Evolutionary conservation across 2,797 vertebrate species (phyloP), one percentile per base, ranked within the genome.

Genomic region (Arremon aurantiirostris): DNA sequence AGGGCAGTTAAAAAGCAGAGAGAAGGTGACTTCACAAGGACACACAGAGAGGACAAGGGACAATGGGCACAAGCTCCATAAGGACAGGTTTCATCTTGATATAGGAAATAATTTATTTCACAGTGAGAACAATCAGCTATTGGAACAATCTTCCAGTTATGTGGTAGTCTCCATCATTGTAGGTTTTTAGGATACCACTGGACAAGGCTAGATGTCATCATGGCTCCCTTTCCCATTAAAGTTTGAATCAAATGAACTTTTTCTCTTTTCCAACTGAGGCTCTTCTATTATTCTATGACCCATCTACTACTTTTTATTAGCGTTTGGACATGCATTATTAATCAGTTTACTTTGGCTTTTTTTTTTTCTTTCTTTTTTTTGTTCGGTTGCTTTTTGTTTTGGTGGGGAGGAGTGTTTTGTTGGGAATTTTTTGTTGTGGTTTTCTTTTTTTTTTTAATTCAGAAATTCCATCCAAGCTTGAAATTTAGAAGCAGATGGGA

Each of bases 351-450:
- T 35, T 68, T 47, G 3, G 16, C 7, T 8, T 46, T 32, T 49
- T 1, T 42, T 42, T 42, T 42, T 42, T 20, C 9, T 18, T 42
- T 42, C 8, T 20, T 27, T 7, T 8, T 35, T 23, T 49, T 50
- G 4, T 1, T 50, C 50, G 12, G 5, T 35, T 59, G 12, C 2
- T 14, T 39, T 65, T 52, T 47, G 5, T 11, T 68, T 81, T 35
- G 13, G 24, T 1, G 5, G 16, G 7, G 3, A 4, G 21, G 5
- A 6, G 10, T 10, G 7, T 34, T 68, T 75, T 23, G 8, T 20
- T 27, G 5, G 4, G 3, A 0, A 2, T 28, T 73, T 32, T 32
- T 30, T 35, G 42, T 20, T 21, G 24, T 22, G 21, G 3, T 2
- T 26, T 49, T 32, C 2, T 10, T 9, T 30, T 35, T 56, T 24